Evolutionary conservation across 2,888 invertebrate species (phyloP), one percentile per base, ranked within the genome.

Genomic region (Pseudococcus longispinus): DNA sequence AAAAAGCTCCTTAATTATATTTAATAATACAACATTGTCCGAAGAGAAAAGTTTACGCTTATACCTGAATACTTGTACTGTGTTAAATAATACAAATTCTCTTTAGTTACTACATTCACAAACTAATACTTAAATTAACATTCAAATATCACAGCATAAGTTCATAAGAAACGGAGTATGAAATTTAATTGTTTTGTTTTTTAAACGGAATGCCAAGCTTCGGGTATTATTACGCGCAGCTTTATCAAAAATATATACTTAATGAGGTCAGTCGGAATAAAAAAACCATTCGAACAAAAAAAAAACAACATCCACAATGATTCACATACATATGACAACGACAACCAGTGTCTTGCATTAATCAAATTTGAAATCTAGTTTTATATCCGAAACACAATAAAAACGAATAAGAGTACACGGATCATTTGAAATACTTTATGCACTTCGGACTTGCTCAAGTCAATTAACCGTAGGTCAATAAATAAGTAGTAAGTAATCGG

Each of bases 121-220:
- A 80, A 80, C 20, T 80, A 80, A 37, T 80, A 80, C 77, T 80
- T 80, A 80, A 20, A 80, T 80, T 80, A 80, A 80, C 42, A 80
- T 42, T 80, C 42, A 80, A 60, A 80, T 80, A 80, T 80, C 77
- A 80, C 77, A 80, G 77, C 77, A 80, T 18, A 29, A 20, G 29
- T 80, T 80, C 37, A 42, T 29, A 42, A 80, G 18, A 80, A 80
- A 42, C 37, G 42, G 77, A 80, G 26, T 29, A 70, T 29, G 23
- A 60, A 60, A 20, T 60, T 60, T 13, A 60, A 60, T 60, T 23
- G 60, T 23, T 18, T 55, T 5, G 20, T 60, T 60, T 60, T 13
- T 29, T 18, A 6, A n/a, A 70, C 26, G 70, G 70, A 70, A 70
- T 70, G 70, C 29, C 18, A 70, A 70, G 18, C 29, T 29, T 29